A percentile compares a stretch with the other conserved stretches of the same genome.
Evolutionary conservation across 2,888 invertebrate genomes (phyloP).

Genomic region (Nymphalis c-album): DNA sequence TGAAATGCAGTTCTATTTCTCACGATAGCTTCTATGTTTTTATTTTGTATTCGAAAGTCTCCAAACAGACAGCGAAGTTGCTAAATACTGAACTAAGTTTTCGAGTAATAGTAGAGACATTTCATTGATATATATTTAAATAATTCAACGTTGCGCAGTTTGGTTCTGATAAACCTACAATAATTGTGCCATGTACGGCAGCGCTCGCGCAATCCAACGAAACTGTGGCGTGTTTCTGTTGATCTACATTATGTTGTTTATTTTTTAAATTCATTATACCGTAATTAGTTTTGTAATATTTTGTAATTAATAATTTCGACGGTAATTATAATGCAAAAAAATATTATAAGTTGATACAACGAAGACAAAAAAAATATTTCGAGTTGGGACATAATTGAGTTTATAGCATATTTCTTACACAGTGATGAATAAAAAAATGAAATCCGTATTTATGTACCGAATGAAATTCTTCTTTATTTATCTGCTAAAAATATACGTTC

Average conservation of each 20-base stretch:
- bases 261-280: neutral
- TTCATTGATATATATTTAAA: constrained; percentile 43
- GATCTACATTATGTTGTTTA: constrained; percentile 19
- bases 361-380: neutral
- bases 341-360: neutral
- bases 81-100: constrained; percentile 37
- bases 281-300: neutral
- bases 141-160: constrained; percentile 35
- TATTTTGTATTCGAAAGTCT: constrained; percentile 27
- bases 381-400: too few species aligned
- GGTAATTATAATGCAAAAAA: too few species aligned
- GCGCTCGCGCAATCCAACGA: constrained; percentile 27
- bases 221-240: constrained; percentile 22
- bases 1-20: constrained; percentile 13
- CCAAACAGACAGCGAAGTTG: constrained; percentile 25
- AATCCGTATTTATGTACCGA: too few species aligned
- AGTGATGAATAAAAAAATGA: too few species aligned
- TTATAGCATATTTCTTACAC: too few species aligned
- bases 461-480: too few species aligned
- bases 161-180: constrained; percentile 34
- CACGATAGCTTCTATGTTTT: constrained; percentile 17
- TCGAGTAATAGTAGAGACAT: constrained; percentile 37
- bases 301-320: neutral
- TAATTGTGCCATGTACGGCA: constrained; percentile 39
- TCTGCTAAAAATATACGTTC: too few species aligned